These are phyloP conservation scores for Oenanthe oenanthe DNA, from an alignment of 2,113 vertebrate genomes.

Conservation along the genomic window DNA sequence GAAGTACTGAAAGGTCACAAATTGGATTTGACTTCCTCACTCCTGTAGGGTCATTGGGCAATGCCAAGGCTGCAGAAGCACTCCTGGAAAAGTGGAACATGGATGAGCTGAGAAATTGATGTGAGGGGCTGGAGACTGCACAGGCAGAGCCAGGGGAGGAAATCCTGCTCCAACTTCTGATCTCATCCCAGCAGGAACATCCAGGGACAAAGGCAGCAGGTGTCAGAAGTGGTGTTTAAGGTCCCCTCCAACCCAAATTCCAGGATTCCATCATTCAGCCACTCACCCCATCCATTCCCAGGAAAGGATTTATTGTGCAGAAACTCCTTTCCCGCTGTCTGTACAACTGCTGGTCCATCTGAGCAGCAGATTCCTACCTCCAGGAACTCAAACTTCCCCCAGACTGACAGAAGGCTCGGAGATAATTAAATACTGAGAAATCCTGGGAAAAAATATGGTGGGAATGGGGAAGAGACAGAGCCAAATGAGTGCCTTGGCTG, in stretches of 20 bases:
- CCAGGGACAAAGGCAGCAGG: not conserved
- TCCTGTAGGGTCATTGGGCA: not conserved
- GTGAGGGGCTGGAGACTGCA: not conserved
- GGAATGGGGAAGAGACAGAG: not conserved
- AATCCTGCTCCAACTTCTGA: not conserved
- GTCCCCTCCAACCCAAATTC: not conserved
- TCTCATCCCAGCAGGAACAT: not conserved
- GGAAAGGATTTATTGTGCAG: not conserved
- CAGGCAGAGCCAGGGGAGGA: not conserved
- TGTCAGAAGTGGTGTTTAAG: not conserved
- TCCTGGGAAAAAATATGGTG: not conserved
- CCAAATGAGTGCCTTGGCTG: not conserved
- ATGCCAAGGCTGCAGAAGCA: not conserved
- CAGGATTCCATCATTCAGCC: not conserved
- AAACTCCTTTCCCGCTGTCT: not conserved
- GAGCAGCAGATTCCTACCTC: constrained; percentile 1
- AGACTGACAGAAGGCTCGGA: constrained; percentile 13
- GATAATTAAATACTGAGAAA: constrained; percentile 44
- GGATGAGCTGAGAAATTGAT: not conserved
- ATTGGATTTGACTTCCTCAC: not conserved
- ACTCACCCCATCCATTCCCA: accelerated
- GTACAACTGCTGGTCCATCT: constrained; percentile 1
- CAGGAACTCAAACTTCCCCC: not conserved
- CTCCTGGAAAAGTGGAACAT: not conserved
- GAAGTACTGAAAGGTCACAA: not conserved